Evolutionary conservation across 2,797 vertebrate species (phyloP), one percentile per base, ranked within the genome.

Genomic region (Hippocampus kuda): DNA sequence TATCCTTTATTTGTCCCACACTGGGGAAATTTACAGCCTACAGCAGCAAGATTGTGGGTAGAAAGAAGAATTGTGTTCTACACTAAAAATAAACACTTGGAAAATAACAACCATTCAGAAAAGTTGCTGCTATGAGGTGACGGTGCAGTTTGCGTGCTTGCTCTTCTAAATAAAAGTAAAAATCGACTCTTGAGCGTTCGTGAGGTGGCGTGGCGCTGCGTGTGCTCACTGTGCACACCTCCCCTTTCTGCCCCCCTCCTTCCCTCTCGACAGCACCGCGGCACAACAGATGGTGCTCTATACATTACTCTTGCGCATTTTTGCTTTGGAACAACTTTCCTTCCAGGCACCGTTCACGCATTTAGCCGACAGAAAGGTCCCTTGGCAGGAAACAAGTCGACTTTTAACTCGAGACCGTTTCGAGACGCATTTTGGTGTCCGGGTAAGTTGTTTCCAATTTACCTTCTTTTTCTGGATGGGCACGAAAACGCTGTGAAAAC

Each of bases 221-320:
- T 48, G 54, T 46, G 38, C 74, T 69, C 1, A 65, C 79, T 34
- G 68, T 68, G 74, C 61, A 16, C 34, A 4, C 15, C 12, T 2
- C 18, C 18, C 15, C 20, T 13, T 38, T 26, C 18, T 38, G 16
- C 10, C 10, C 46, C 54, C 49, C 49, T 15, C 41, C 24, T 48
- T 18, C 24, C 66, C 54, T 49, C 30, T 85, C 80, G 74, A 76
- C 34, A 73, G 79, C 82, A 75, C 83, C 34, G 76, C 70, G 75
- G 79, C 88, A 88, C 85, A 84, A 86, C 86, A 88, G 87, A 91
- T 89, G 89, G 88, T 85, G 64, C 81, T 70, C 71, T 78, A 77
- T 72, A 74, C 76, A 76, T 73, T 73, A 68, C 79, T 71, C 16
- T 8, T 5, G 80, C 74, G 86, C 83, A 75, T 72, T 82, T 84